Evolutionary conservation across 2,113 vertebrate species (phyloP), one percentile per base, ranked within the genome.

Genomic region (Gadus chalcogrammus): DNA sequence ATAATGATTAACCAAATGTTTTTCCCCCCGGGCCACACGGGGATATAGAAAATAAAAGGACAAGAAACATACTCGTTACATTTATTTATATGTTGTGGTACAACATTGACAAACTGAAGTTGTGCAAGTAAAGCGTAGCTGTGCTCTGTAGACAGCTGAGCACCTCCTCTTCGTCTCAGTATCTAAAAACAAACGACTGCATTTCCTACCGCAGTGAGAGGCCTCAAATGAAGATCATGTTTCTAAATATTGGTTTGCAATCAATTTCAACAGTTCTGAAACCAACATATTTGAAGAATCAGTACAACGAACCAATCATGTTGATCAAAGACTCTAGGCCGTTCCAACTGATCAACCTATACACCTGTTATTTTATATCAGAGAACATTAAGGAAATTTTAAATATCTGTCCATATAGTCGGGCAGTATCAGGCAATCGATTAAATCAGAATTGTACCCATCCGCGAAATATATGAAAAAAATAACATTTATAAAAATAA

Each of bases 401-500:
- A 55, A 48, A 9, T 18, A 42, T 31, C 24, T 68, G 52, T 61
- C 42, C 42, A 48, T 48, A 48, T 71, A 75, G 64, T 74, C 69
- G 77, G 48, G 68, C 42, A 56, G 17, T 62, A 76, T 66, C 61
- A 56, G 28, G 31, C 48, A 64, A 76, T 81, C 72, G 38, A 35
- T 24, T 78, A 35, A 18, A 53, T 69, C 69, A 59, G 67, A 64
- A 48, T 15, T 75, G 68, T 67, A 68, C 42, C 72, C 78, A 24
- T 67, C 62, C 71, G 52, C 22, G 35, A 61, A 79, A 42, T 52
- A 42, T 48, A 48, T 12, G 42, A 48, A 48, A 48, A 42, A 28
- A 79, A 65, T 84, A 64, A 78, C 87, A 89, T 88, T 85, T 86
- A 87, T 79, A 90, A 79, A 77, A 80, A 83, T 78, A 73, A 81